Conservation (phyloP, 37 sponge, comb jelly and placozoan species). For the Cladorhizidae sp. region DNA sequence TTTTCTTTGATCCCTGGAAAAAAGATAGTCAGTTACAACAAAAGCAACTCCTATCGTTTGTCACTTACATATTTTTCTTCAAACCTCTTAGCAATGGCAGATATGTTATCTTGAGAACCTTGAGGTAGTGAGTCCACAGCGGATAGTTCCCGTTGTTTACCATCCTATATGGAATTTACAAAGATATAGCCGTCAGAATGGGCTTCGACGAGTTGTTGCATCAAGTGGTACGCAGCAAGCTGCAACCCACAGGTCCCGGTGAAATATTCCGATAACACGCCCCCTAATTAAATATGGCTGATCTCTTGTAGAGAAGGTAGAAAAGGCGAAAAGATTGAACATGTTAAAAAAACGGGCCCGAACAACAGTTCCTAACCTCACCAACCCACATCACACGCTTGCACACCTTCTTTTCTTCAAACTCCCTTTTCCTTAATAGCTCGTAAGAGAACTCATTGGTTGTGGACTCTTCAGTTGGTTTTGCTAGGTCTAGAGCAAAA, state of each 20-base stretch:
- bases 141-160: neutral
- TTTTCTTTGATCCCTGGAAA: conserved; percentile 60
- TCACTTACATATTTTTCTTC: conserved; percentile 87
- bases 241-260: too few species aligned
- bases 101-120: conserved; percentile 39
- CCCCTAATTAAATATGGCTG: conserved; percentile 30
- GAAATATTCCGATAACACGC: too few species aligned
- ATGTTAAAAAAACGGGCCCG: neutral
- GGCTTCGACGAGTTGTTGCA: too few species aligned
- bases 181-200: too few species aligned
- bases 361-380: neutral
- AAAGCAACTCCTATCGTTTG: neutral
- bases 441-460: conserved; percentile 75
- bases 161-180: neutral
- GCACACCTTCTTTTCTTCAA: conserved; percentile 4
- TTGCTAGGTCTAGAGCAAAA: conserved; percentile 49
- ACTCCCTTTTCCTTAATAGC: conserved; percentile 20
- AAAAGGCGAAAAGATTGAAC: neutral
- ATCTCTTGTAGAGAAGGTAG: neutral
- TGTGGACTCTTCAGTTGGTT: conserved; percentile 53
- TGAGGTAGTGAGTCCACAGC: conserved; percentile 6
- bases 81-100: conserved; percentile 66
- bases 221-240: too few species aligned
- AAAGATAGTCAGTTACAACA: neutral
- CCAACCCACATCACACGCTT: neutral